These are phyloP conservation scores for Heteractis magnifica DNA, from an alignment of 92 coral and sea anemone genomes.

Conservation along the genomic window DNA sequence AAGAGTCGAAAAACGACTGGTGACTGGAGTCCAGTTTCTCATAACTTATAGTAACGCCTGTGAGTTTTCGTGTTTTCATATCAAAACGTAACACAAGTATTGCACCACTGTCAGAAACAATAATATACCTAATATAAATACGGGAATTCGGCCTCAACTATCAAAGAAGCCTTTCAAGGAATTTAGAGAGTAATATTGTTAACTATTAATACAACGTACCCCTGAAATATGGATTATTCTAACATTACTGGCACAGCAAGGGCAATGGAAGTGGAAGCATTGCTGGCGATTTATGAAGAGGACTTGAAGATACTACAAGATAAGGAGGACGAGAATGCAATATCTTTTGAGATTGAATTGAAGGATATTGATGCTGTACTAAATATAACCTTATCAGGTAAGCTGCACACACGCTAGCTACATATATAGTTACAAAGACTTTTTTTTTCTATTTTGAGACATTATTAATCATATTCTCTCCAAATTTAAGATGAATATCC, in stretches of 20 bases:
- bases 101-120: slow-evolving; percentile 11
- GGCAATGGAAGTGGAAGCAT: slow-evolving; percentile 63
- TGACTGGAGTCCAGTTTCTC: neutral
- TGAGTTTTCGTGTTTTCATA: neutral
- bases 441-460: no score
- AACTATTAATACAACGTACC: neutral
- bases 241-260: slow-evolving; percentile 22
- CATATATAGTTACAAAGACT: no score
- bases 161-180: neutral
- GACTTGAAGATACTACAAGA: slow-evolving; percentile 18
- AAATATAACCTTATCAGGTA: slow-evolving; percentile 53
- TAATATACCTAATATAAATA: neutral
- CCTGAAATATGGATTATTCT: slow-evolving; percentile 35
- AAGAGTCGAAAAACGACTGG: no score
- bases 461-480: neutral
- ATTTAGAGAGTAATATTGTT: neutral
- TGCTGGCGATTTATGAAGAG: slow-evolving; percentile 65
- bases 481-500: slow-evolving; percentile 64
- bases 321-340: neutral
- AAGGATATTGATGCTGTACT: slow-evolving; percentile 26
- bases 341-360: slow-evolving; percentile 44
- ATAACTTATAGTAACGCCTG: neutral
- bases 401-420: neutral
- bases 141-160: neutral
- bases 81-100: neutral